phyloP scores from a whole-genome alignment of 2,888 invertebrate species.

The Andrena dorsata region DNA sequence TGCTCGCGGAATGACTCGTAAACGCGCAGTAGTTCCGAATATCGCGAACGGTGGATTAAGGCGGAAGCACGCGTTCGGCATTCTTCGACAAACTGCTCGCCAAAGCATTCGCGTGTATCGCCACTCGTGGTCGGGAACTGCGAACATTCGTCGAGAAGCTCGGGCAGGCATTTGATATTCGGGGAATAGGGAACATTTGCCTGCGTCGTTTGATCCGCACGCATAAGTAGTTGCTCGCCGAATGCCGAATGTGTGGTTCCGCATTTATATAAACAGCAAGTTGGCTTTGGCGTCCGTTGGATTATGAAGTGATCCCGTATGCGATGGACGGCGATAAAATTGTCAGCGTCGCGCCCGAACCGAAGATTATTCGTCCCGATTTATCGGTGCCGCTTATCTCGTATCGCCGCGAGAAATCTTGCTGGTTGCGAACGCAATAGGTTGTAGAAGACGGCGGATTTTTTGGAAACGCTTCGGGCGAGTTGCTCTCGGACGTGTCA shows the following conservation, averaged over 20 bases:
- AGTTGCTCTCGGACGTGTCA: slow-evolving; percentile 67
- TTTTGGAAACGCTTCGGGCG: neutral
- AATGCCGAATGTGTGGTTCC: too few species aligned
- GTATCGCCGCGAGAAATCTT: slow-evolving; percentile 17
- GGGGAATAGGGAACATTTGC: too few species aligned
- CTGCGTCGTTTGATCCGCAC: too few species aligned
- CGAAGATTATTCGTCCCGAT: neutral
- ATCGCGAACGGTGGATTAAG: neutral
- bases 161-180: too few species aligned
- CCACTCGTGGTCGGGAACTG: too few species aligned
- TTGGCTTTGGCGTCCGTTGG: neutral
- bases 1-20: too few species aligned
- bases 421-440: neutral
- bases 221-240: too few species aligned
- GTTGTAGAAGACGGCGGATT: neutral
- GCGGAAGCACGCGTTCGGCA: too few species aligned
- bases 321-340: slow-evolving; percentile 55
- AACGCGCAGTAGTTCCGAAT: neutral
- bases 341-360: slow-evolving; percentile 40
- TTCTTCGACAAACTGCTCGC: too few species aligned
- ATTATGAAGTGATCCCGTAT: neutral
- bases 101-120: too few species aligned
- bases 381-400: slow-evolving; percentile 31
- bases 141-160: too few species aligned
- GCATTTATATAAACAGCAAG: too few species aligned